Base-by-base conservation (phyloP, 2,113 vertebrate genomes). In the Arothron firmamentum region DNA sequence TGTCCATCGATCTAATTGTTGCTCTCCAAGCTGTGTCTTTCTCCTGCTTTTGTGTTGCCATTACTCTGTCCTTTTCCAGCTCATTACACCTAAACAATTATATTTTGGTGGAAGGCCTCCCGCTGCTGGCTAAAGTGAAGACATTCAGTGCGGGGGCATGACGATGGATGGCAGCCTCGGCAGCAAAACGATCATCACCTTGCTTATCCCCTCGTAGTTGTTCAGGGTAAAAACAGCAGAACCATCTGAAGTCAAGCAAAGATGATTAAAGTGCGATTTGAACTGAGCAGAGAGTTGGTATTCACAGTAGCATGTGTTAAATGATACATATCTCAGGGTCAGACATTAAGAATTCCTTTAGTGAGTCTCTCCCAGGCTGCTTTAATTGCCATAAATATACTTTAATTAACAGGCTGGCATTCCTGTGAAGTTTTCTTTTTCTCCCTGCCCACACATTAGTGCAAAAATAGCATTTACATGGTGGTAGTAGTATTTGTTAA, bases 1-100 rank as follows among this genome's bases (percentile, higher is more conserved):
- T 45, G 1, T 50, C 68, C 55, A 61, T 38, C 62, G 38, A 58
- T 73, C 62, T 69, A 82, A 71, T 59, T 73, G 63, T 72, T 52
- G 28, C 61, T 72, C 59, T 41, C 43, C 47, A 50, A 67, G 49
- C 72, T 31, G 48, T 43, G 54, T 14, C 51, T 56, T 72, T 64
- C 67, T 58, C 54, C 60, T 52, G 57, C 54, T 58, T 79, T 70
- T 53, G 6, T 28, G 25, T 31, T 51, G 52, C 69, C 62, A 60
- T 74, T 75, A 59, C 65, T 68, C 65, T 66, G 64, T 69, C 74
- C 82, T 23, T 81, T 85, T 81, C 73, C 87, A 86, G 75, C 85
- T 86, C 83, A 87, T 87, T 87, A 86, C 82, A 80, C 67, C 74
- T 66, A 76, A 84, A 88, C 86, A 86, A 86, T 86, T 88, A 86